Base-by-base conservation (phyloP, 2,888 invertebrate species). In the Xylota segnis region DNA sequence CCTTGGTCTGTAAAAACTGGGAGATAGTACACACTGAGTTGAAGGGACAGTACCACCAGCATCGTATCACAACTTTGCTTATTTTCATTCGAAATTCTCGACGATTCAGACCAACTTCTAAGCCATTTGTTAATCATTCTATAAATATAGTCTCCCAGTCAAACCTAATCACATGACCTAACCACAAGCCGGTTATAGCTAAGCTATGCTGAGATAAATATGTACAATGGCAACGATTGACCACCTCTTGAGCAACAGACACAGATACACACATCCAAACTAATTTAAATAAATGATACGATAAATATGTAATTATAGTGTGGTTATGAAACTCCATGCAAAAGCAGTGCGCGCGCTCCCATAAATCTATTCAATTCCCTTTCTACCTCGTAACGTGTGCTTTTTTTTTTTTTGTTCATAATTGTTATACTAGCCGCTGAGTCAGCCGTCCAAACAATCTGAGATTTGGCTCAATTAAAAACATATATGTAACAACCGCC, bases 401-500 rank as follows among this genome's bases (percentile, higher is more conserved):
- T 29, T 58, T 32, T 16, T 9, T 18, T 10, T 47, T 37, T 40
- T 58, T 45, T 1, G 23, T 23, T 29, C 66, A 68, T 76, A 58
- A 68, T 77, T 37, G 37, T 37, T 61, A 34, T 50, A 59, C 23
- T 9, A 61, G 29, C 14, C 12, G n/a, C 12, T 63, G 43, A 45
- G 43, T 52, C 37, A 68, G 34, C 27, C 52, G 37, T 66, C 74
- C 63, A 79, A 81, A 61, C 45, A 29, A 45, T 45, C 66, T 18
- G 66, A 45, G 32, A 32, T 75, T 74, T 74, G 47, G 54, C 45
- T 54, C 52, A 74, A 74, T 81, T 81, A 61, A 52, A 61, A 61
- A 50, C 58, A 27, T 29, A 61, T 54, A 59, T 34, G 52, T 40
- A 66, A 59, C 52, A 79, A 66, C 52, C 27, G 54, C 18, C 47